Percentiles rank a stretch among this genome's conserved stretches.
Conservation (phyloP, 37 sponge, comb jelly and placozoan genomes). For the Corticium candelabrum region DNA sequence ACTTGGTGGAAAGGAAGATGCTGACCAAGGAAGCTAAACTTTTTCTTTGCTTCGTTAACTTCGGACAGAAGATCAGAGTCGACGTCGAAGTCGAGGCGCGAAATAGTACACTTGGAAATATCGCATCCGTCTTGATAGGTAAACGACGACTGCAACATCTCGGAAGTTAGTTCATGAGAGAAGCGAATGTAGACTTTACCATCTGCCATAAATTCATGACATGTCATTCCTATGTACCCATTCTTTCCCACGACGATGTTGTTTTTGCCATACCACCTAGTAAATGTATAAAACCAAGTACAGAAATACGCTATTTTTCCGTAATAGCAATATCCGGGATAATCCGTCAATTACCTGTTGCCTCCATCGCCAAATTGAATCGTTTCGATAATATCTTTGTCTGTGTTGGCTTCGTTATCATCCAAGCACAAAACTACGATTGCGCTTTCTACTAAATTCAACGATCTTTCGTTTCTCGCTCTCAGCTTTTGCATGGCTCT, state of each 20-base stretch:
- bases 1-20: too few species aligned
- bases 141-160: not conserved
- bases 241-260: too few species aligned
- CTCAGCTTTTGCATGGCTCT: not conserved
- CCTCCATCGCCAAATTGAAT: not conserved
- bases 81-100: not conserved
- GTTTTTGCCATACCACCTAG: not conserved
- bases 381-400: not conserved
- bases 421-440: not conserved
- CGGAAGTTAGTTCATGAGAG: not conserved
- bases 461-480: not conserved
- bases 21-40: too few species aligned
- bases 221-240: too few species aligned
- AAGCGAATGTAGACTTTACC: too few species aligned
- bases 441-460: not conserved
- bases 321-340: too few species aligned
- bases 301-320: not conserved
- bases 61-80: not conserved
- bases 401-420: not conserved
- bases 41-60: not conserved
- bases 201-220: too few species aligned
- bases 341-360: too few species aligned
- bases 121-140: not conserved
- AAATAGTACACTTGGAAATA: too few species aligned
- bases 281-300: not conserved